Conservation (phyloP, 1,140 invertebrate species). For the Branchinecta lynchi region DNA sequence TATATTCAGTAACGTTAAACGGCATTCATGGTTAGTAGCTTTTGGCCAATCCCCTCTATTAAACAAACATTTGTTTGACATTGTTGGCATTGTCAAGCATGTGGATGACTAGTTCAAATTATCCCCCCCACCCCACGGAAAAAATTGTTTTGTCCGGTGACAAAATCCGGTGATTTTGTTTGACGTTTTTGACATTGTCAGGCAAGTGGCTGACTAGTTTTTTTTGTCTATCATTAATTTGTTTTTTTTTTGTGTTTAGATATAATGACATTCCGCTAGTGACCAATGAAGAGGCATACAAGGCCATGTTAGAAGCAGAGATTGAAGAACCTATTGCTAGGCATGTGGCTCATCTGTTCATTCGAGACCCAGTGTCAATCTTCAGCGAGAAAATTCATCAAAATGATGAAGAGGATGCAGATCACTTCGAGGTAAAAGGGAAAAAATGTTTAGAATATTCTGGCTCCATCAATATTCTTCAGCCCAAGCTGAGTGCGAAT, state of each 20-base stretch:
- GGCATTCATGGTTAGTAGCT: too few species aligned
- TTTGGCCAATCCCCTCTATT: too few species aligned
- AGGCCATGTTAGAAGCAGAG: conserved; percentile 61
- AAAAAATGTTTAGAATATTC: background rate
- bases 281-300: conserved; percentile 67
- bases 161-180: too few species aligned
- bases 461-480: conserved; percentile 8
- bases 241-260: background rate
- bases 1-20: too few species aligned
- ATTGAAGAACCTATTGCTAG: conserved; percentile 79
- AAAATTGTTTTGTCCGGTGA: too few species aligned
- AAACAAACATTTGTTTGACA: too few species aligned
- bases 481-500: background rate
- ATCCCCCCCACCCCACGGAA: too few species aligned
- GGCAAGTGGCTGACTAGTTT: too few species aligned
- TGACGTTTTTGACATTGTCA: too few species aligned
- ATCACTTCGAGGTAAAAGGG: conserved; percentile 82
- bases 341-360: conserved; percentile 95
- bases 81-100: too few species aligned
- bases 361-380: conserved; percentile 85
- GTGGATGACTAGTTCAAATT: too few species aligned
- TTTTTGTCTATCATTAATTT: background rate
- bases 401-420: conserved; percentile 80
- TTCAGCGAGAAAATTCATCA: conserved; percentile 92
- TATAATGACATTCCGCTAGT: conserved; percentile 83